A percentile compares a stretch with the other conserved stretches of the same genome.
Conservation (phyloP, 2,888 invertebrate species). For the Sipha maydis region DNA sequence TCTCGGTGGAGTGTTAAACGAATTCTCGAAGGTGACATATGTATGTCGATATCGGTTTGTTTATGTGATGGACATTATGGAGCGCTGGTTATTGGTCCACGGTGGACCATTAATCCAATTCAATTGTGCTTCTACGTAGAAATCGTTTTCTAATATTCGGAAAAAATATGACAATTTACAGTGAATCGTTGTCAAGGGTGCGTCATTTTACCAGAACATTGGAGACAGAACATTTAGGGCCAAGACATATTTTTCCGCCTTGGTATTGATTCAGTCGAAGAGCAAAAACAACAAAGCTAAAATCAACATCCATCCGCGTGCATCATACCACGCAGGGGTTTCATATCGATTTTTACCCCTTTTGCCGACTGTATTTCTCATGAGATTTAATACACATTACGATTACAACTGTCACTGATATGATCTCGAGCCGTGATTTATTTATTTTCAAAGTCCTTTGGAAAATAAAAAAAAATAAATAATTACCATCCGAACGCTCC, state of each 20-base stretch:
- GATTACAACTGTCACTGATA: slow-evolving; percentile 25
- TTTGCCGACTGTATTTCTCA: not conserved
- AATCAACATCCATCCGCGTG: slow-evolving; percentile 20
- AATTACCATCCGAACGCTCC: not conserved
- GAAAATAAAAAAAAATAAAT: not conserved
- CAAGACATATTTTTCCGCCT: not conserved
- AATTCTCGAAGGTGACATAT: not conserved
- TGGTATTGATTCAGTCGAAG: slow-evolving; percentile 34
- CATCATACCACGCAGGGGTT: not conserved
- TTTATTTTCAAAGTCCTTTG: not conserved
- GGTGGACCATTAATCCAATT: slow-evolving; percentile 1
- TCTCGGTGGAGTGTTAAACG: not conserved
- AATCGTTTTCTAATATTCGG: not conserved
- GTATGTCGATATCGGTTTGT: not conserved
- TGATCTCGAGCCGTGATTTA: not conserved
- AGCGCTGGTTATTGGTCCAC: not conserved
- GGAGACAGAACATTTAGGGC: not conserved
- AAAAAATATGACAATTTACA: slow-evolving; percentile 6
- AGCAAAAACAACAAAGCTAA: not conserved
- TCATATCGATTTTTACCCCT: not conserved
- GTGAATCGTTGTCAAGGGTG: not conserved
- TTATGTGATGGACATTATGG: not conserved
- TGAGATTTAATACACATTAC: slow-evolving; percentile 17
- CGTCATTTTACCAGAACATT: not conserved
- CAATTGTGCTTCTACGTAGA: not conserved